Percentiles rank a stretch among this genome's conserved stretches.
These are phyloP conservation scores for Dugesia japonica DNA, from an alignment of 2,888 invertebrate species.

Conservation along the genomic window DNA sequence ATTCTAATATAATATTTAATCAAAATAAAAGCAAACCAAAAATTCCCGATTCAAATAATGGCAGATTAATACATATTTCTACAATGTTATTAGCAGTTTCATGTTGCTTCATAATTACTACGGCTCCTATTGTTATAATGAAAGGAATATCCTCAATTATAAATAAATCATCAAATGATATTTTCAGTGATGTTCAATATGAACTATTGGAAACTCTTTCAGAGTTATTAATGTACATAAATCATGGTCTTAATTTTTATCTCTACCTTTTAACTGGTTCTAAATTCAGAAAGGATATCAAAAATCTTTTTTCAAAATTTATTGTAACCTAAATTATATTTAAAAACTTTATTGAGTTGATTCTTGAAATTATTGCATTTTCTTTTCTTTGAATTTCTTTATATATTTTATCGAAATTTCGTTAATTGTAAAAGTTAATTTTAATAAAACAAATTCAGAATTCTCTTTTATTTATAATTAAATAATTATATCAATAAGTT, in stretches of 20 bases:
- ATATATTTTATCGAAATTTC: no score
- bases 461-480: no score
- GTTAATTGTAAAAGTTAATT: no score
- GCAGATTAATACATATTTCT: constrained; percentile 25
- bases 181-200: constrained; percentile 10
- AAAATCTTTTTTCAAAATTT: not conserved
- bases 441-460: no score
- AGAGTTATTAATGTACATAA: constrained; percentile 33
- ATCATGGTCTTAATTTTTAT: constrained; percentile 34
- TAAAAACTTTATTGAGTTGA: no score
- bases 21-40: not conserved
- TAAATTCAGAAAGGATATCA: constrained; percentile 30
- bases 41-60: not conserved
- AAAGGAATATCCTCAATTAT: not conserved
- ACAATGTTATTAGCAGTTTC: constrained; percentile 33
- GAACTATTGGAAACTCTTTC: constrained; percentile 30
- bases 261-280: constrained; percentile 34
- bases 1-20: not conserved
- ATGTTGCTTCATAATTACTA: constrained; percentile 31
- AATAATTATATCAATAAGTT: no score
- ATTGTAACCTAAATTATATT: no score
- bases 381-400: no score
- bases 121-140: constrained; percentile 32
- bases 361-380: no score
- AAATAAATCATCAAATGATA: not conserved